Evolutionary conservation across 53 echinoderm and acorn worm genomes (phyloP), one percentile per base, ranked within the genome.

Genomic region (Echinometra lucunter): DNA sequence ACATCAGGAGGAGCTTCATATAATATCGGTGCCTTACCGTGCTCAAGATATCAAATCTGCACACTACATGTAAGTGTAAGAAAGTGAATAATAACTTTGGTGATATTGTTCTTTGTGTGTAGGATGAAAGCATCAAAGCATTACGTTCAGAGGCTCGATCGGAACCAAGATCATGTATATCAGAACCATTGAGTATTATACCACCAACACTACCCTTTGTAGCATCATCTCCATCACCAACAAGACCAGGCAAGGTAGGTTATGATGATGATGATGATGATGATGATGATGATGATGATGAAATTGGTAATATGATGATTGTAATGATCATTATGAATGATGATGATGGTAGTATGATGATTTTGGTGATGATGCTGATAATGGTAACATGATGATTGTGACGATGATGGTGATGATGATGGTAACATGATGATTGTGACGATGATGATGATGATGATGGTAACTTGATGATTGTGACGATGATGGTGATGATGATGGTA

Each of bases 41-140:
- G 53, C 5, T 53, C 21, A 27, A 25, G 60, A 17, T 25, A 5
- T 63, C 23, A 63, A 63, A 63, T 5, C 63, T 63, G 21, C 63
- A 63, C 4, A 25, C 63, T 3, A 53, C 4, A 4, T 13, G 53
- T 63, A 63, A 63, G 63, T 13, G 53, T 63, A 63, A 63, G 63
- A 25, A 63, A 30, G 30, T 35, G 35, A 35, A 13, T 12, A 34
- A 72, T 72, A 30, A 34, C 10, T 72, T 44, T 35, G 6, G 21
- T 81, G 44, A n/a, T 85, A 28, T 28, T 85, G 34, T 85, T 85
- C 18, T 85, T 83, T 85, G 30, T 85, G 47, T 49, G 1, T 94
- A 98, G 99, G 96, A 96, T 95, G 98, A 97, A 44, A 97, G 98
- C 56, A 98, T 98, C 81, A 98, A 97, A 60, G 94, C 97, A 4